These are phyloP conservation scores for Marisa cornuarietis DNA, from an alignment of 1,140 invertebrate species.

Conservation along the genomic window DNA sequence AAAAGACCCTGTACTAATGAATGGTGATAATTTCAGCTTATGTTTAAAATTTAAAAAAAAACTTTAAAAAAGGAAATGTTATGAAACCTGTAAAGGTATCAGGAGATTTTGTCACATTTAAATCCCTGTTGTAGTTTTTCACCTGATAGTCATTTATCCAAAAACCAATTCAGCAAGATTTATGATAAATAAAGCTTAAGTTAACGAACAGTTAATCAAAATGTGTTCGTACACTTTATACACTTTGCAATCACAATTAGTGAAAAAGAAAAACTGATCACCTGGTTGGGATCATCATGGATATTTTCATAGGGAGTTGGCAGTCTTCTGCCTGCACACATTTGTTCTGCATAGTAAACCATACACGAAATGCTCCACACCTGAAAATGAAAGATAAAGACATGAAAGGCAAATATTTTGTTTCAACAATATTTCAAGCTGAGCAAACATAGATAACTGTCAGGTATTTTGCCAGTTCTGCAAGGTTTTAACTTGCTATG, in stretches of 20 bases:
- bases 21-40: no score
- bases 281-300: conserved; percentile 56
- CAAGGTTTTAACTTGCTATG: background rate
- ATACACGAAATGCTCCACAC: conserved; percentile 52
- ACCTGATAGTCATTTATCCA: no score
- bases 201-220: background rate
- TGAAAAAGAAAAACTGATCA: conserved; percentile 9
- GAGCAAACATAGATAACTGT: background rate
- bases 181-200: no score
- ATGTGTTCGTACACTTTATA: background rate
- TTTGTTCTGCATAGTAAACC: conserved; percentile 55
- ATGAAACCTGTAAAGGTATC: no score
- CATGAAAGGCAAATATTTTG: background rate
- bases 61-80: no score
- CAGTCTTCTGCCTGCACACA: conserved; percentile 46
- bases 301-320: conserved; percentile 54
- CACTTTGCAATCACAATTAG: background rate
- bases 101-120: no score
- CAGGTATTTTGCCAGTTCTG: background rate
- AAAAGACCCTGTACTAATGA: no score
- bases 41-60: no score
- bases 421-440: background rate
- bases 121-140: no score
- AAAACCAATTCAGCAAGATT: no score
- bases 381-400: conserved; percentile 25